Evolutionary conservation across 2,888 invertebrate genomes (phyloP).

Genomic region (Eucera pruinosa): DNA sequence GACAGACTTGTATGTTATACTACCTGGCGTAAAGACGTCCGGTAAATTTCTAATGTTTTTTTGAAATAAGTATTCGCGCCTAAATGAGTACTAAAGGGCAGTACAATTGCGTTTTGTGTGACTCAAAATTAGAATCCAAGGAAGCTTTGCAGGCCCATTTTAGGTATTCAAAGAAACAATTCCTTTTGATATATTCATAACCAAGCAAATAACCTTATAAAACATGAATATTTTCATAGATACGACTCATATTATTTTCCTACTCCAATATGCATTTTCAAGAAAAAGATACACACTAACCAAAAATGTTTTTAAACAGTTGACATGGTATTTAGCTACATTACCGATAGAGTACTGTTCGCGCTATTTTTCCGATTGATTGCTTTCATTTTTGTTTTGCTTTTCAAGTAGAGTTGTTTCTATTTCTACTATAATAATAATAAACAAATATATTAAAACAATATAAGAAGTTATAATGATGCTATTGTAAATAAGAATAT

Average conservation of each 20-base stretch:
- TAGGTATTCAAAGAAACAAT: constrained; percentile 83
- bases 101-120: constrained; percentile 86
- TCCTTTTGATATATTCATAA: constrained; percentile 40
- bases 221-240: constrained; percentile 1
- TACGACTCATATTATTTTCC: constrained; percentile 2
- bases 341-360: constrained; percentile 47
- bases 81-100: constrained; percentile 74
- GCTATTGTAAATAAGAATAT: neutral
- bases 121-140: constrained; percentile 86
- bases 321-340: constrained; percentile 24
- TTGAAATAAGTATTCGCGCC: constrained; percentile 54
- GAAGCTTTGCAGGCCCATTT: constrained; percentile 88
- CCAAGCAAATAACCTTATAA: constrained; percentile 24
- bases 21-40: constrained; percentile 38
- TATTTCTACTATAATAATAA: neutral
- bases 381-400: constrained; percentile 19
- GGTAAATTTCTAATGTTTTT: constrained; percentile 58
- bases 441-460: neutral
- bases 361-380: constrained; percentile 23
- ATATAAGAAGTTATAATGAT: neutral
- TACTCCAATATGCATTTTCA: constrained; percentile 4
- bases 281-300: neutral
- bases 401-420: neutral
- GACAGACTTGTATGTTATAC: constrained; percentile 26
- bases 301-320: constrained; percentile 15